phyloP scores from a whole-genome alignment of 2,888 invertebrate species.

The Pyrrhia umbra region DNA sequence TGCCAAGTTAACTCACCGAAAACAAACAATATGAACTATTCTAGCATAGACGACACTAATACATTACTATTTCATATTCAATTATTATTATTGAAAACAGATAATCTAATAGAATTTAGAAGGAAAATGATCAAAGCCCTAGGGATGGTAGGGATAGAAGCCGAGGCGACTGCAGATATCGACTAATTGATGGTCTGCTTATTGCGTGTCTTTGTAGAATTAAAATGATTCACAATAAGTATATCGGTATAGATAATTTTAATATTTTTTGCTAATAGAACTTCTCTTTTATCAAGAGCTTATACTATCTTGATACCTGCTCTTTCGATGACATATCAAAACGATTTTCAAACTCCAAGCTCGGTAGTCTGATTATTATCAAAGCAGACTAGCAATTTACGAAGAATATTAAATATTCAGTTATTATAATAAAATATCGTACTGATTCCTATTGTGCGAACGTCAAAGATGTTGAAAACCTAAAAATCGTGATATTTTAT shows the following conservation, averaged over 20 bases:
- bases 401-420: neutral
- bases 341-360: neutral
- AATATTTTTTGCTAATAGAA: no score
- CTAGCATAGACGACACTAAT: slow-evolving; percentile 18
- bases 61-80: slow-evolving; percentile 51
- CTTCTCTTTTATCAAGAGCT: no score
- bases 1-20: slow-evolving; percentile 18
- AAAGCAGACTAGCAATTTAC: neutral
- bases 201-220: slow-evolving; percentile 5
- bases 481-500: slow-evolving; percentile 16
- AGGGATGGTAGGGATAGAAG: slow-evolving; percentile 40
- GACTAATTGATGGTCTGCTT: slow-evolving; percentile 37
- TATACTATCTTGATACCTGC: no score
- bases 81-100: slow-evolving; percentile 46
- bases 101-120: slow-evolving; percentile 43
- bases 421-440: slow-evolving; percentile 12
- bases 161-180: slow-evolving; percentile 29
- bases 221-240: no score
- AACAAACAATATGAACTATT: slow-evolving; percentile 8
- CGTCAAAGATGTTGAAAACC: slow-evolving; percentile 22
- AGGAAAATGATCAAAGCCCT: slow-evolving; percentile 10
- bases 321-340: no score
- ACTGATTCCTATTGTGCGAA: slow-evolving; percentile 14
- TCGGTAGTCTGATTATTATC: no score
- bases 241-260: no score